Evolutionary conservation across 2,888 invertebrate species (phyloP), one percentile per base, ranked within the genome.

Genomic region (Aphrophora alni): DNA sequence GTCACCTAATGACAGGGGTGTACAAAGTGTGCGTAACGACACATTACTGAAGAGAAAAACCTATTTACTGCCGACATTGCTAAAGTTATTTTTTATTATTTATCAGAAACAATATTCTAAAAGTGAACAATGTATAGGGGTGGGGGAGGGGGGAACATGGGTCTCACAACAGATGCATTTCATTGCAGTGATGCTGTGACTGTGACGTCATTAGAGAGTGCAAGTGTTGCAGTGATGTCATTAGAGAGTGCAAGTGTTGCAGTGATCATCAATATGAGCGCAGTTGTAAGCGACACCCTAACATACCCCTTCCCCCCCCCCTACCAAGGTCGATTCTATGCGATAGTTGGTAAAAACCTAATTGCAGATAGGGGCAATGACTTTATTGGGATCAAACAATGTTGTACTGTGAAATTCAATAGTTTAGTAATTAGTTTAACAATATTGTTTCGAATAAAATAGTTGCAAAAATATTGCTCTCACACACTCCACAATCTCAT

Each of bases 271-370:
- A 77, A 77, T 77, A 77, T 71, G n/a, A 26, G 25, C 77, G 27
- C 77, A 77, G 77, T 77, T 77, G 77, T 38, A n/a, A 51, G 0
- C 72, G 77, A 77, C 77, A 77, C 77, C 38, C 70, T 21, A n/a
- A n/a, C n/a, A n/a, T n/a, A 8, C 17, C 8, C 44, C 8, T 2
- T 2, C 17, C 44, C 44, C 14, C 8, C 44, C 44, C 44, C 14
- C 8, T 2, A 7, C 17, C 44, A 44, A 44, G 44, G 44, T 44
- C 44, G 44, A 14, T 44, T 7, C 44, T 14, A 14, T 14, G 44
- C 44, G 44, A 44, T 44, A 44, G 8, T 44, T 44, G 44, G 44
- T 14, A 14, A 44, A 44, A 44, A 44, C 44, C 44, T 44, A 44
- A 44, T 44, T n/a, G n/a, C 44, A 44, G 44, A 44, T 44, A 44